Evolutionary conservation across 2,797 vertebrate genomes (phyloP).

Genomic region (Myiotriccus ornatus): DNA sequence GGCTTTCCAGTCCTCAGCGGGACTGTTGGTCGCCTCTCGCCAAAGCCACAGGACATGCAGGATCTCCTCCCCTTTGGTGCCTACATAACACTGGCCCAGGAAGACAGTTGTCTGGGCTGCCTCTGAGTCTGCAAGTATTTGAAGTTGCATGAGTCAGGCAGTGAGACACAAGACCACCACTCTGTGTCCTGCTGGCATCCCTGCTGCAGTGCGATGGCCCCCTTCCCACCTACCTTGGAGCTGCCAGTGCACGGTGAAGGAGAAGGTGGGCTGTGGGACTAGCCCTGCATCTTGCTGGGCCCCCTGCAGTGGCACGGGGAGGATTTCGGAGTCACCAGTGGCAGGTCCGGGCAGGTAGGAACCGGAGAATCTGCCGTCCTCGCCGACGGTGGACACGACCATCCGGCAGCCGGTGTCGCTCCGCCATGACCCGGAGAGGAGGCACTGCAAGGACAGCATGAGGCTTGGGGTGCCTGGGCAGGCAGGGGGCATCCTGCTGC

Average conservation of each 20-base stretch:
- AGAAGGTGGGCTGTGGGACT: neutral
- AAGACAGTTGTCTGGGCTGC: neutral
- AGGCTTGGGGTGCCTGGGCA: neutral
- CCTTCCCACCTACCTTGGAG: neutral
- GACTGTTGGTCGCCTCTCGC: neutral
- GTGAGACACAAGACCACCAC: accelerated
- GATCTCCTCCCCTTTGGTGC: neutral
- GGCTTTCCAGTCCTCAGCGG: neutral
- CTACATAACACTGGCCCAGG: conserved; percentile 39
- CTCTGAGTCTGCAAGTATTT: neutral
- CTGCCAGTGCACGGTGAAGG: neutral
- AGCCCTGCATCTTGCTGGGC: neutral
- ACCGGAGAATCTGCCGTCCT: neutral
- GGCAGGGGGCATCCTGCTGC: neutral
- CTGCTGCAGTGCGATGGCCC: accelerated
- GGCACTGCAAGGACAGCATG: neutral
- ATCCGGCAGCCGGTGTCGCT: neutral
- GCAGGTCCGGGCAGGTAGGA: neutral
- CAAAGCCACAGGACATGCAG: conserved; percentile 14
- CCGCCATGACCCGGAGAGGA: neutral
- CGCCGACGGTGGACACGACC: neutral
- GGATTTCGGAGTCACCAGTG: accelerated
- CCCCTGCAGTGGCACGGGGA: neutral
- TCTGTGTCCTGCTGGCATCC: neutral
- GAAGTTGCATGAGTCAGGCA: accelerated